Evolutionary conservation across 2,113 vertebrate genomes (phyloP), one percentile per base, ranked within the genome.

Genomic region (Hippoglossus stenolepis): DNA sequence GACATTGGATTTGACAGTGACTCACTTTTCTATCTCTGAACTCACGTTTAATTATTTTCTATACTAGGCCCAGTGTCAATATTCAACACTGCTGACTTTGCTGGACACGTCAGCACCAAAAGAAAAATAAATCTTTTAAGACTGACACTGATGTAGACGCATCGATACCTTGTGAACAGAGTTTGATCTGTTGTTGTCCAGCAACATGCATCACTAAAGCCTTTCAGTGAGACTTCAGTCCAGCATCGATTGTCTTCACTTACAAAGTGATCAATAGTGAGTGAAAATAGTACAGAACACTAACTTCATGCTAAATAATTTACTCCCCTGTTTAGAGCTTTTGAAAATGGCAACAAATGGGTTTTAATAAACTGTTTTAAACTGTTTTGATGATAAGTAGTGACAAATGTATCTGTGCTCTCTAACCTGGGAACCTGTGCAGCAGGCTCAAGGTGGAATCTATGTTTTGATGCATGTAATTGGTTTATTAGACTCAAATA

Each of bases 211-310:
- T 6, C 66, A 65, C 15, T 47, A 43, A 79, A 53, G 43, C 24
- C 21, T 71, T 78, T 43, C 28, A 77, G 62, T 80, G 38, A 79
- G 77, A 69, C 28, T 47, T 35, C 43, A 66, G 53, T 45, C 58
- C 35, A 62, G 17, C 73, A 72, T 71, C 35, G 72, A 72, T 62
- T 40, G 43, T 58, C 43, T 24, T 15, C 28, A 73, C 35, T 64
- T 53, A 13, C 62, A 75, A 40, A 58, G 18, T 24, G 69, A 79
- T 79, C 69, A 82, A 59, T 45, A 45, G 0, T 20, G 15, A 45
- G 38, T 0, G n/a, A 77, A 31, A 73, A 24, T 54, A 47, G 43
- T 40, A 10, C 31, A 35, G 45, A 4, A 31, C 8, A 9, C 2
- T 31, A 8, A 54, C 26, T 28, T 66, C 21, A 24, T 18, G 47